These are phyloP conservation scores for Luehdorfia chinensis DNA, from an alignment of 1,140 invertebrate species.

Conservation along the genomic window DNA sequence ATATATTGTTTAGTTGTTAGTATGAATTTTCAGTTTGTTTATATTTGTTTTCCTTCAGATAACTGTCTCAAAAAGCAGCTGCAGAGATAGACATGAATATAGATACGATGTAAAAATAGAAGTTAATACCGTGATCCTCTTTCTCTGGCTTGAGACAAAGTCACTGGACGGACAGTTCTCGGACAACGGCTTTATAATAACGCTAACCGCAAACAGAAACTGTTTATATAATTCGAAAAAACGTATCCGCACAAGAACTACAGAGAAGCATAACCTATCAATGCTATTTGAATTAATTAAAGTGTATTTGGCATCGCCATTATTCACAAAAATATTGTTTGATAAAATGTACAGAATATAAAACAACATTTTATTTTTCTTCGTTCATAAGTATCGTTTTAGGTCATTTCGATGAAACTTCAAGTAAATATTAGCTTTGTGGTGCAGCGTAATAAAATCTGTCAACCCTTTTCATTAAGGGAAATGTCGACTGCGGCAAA, in stretches of 20 bases:
- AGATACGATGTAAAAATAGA: constrained; percentile 32
- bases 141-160: constrained; percentile 53
- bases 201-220: constrained; percentile 29
- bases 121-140: constrained; percentile 45
- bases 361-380: background rate
- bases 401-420: too few relatives aligned
- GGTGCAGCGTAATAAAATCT: too few relatives aligned
- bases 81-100: constrained; percentile 18
- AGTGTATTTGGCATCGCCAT: background rate
- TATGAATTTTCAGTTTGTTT: too few relatives aligned
- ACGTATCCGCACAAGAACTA: constrained; percentile 29
- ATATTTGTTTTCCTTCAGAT: constrained; percentile 42
- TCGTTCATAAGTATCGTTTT: too few relatives aligned
- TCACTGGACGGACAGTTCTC: constrained; percentile 39
- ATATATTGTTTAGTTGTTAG: too few relatives aligned
- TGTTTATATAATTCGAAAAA: constrained; percentile 26
- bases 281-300: constrained; percentile 47
- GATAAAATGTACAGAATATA: background rate
- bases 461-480: too few relatives aligned
- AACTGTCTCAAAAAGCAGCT: constrained; percentile 26
- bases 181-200: constrained; percentile 56
- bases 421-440: too few relatives aligned
- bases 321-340: background rate
- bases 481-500: too few relatives aligned
- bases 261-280: constrained; percentile 42